phyloP scores from a whole-genome alignment of 2,888 invertebrate species.

The Apamea monoglypha region DNA sequence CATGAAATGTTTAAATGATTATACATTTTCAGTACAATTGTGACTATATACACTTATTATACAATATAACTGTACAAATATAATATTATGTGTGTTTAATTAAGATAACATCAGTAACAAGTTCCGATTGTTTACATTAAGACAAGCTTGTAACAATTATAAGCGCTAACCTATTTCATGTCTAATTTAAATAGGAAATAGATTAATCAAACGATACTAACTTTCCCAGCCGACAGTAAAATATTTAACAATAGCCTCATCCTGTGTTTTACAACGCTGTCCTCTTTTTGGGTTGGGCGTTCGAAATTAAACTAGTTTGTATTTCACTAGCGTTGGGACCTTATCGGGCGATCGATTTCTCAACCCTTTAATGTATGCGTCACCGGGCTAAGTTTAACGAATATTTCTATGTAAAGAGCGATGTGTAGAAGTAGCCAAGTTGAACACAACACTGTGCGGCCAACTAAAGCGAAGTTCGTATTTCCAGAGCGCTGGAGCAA shows the following conservation, averaged over 20 bases:
- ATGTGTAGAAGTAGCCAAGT: conserved; percentile 73
- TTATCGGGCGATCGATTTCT: conserved; percentile 86
- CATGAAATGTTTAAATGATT: not conserved
- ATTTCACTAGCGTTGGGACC: conserved; percentile 82
- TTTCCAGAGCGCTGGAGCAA: conserved; percentile 82
- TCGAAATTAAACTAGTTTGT: conserved; percentile 87
- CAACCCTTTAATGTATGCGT: conserved; percentile 87
- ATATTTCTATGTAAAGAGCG: conserved; percentile 75
- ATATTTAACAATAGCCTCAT: conserved; percentile 86
- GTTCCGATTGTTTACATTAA: conserved; percentile 79
- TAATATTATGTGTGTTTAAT: conserved; percentile 31
- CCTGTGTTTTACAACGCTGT: conserved; percentile 84
- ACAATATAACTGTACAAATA: not conserved
- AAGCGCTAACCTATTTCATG: conserved; percentile 82
- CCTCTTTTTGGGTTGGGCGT: conserved; percentile 83
- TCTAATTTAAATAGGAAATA: conserved; percentile 86
- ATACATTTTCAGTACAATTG: not conserved
- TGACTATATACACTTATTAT: not conserved
- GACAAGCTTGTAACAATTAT: conserved; percentile 82
- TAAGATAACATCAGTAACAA: conserved; percentile 63
- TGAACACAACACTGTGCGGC: conserved; percentile 71
- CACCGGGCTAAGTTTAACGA: conserved; percentile 80
- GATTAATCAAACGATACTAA: conserved; percentile 88
- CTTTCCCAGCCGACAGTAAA: conserved; percentile 84
- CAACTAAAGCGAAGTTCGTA: conserved; percentile 78